A percentile compares a stretch with the other conserved stretches of the same genome.
Conservation (phyloP, 2,113 vertebrate species). For the Rhea pennata region DNA sequence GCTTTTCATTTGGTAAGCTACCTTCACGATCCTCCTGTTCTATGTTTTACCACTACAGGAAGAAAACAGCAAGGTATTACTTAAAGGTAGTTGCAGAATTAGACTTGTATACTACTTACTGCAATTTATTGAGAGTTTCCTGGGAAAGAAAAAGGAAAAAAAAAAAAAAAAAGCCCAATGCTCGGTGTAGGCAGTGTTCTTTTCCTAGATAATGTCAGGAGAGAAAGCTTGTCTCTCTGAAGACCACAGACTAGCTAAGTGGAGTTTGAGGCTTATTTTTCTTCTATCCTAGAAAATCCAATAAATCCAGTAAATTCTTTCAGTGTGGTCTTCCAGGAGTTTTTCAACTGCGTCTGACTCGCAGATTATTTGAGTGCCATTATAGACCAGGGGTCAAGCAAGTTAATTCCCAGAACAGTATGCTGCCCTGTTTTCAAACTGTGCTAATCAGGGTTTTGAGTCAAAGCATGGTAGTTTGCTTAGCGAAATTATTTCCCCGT, state of each 20-base stretch:
- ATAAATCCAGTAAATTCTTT: conserved; percentile 73
- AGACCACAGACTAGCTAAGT: conserved; percentile 28
- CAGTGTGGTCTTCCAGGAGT: conserved; percentile 69
- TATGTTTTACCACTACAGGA: not conserved
- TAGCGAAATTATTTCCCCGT: conserved; percentile 66
- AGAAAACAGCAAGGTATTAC: not conserved
- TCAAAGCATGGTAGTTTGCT: conserved; percentile 28
- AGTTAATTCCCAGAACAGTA: conserved; percentile 67
- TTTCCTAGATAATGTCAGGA: not conserved
- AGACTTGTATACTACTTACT: not conserved
- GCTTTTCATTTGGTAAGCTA: not conserved
- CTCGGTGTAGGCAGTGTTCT: not conserved
- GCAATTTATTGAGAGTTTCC: not conserved
- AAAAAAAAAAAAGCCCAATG: not conserved
- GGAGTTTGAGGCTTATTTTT: conserved; percentile 60
- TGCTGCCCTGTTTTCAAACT: conserved; percentile 62
- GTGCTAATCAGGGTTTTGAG: conserved; percentile 61
- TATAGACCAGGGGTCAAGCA: conserved; percentile 52
- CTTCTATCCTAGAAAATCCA: conserved; percentile 69
- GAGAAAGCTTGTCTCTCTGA: conserved; percentile 21
- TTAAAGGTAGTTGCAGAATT: not conserved
- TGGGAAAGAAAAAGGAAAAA: not conserved
- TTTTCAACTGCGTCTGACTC: conserved; percentile 66
- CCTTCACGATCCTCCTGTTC: not conserved
- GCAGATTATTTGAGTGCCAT: conserved; percentile 68